Evolutionary conservation across 1,140 invertebrate species (phyloP), one percentile per base, ranked within the genome.

Genomic region (Augochlora pura): DNA sequence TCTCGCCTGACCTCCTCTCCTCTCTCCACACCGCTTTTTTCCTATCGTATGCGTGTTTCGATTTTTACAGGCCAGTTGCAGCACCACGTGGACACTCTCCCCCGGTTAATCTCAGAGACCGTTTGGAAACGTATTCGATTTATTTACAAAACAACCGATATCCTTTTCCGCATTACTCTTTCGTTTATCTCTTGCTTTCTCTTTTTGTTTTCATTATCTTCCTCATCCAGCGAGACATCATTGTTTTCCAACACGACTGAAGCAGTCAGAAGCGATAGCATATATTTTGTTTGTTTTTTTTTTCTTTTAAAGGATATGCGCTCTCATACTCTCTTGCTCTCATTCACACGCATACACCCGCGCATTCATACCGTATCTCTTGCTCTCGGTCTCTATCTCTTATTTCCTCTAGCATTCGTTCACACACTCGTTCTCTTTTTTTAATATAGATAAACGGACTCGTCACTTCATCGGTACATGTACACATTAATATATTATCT

Each of bases 131-230:
- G 86, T 81, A 81, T 89, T 88, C 84, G 86, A 91, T 89, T 64
- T 93, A 93, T 93, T 90, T 93, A 92, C 91, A 93, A 83, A 90
- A 27, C 18, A 65, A 72, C 62, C 52, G 52, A 68, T 68, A 76
- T 54, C 42, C 39, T 54, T 25, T 14, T 52, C 23, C 46, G n/a
- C 64, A 39, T 25, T 69, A 6, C 4, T 59, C 57, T 59, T 27
- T 21, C 16, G 6, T 25, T 42, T 67, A 10, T 12, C 6, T n/a
- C 52, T 66, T 42, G 27, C 16, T 76, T 27, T 54, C 25, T 32
- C 18, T 18, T 63, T 10, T 12, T 57, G 6, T 57, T 57, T 18
- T 0, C 9, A 60, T 57, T 16, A 46, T 60, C 2, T 18, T 65
- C 52, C n/a, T 62, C 66, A 27, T 76, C 68, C 42, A 72, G 59